Conservation (phyloP, 1,140 invertebrate species). For the Temnothorax curvispinosus region DNA sequence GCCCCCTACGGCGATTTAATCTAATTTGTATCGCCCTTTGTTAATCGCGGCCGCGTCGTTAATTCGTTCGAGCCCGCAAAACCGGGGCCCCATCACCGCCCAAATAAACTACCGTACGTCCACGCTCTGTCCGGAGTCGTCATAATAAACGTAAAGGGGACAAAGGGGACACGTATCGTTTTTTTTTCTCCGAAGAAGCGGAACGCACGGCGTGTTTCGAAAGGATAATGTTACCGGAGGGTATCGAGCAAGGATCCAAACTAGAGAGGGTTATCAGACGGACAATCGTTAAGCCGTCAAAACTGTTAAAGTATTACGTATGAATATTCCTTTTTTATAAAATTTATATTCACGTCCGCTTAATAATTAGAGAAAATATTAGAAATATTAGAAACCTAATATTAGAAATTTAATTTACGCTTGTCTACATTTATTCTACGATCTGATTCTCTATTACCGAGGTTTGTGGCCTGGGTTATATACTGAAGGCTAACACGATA, state of each 20-base stretch:
- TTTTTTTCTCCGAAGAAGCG: slow-evolving; percentile 7
- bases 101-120: slow-evolving; percentile 82
- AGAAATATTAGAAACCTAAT: not conserved
- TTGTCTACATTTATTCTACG: not conserved
- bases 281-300: slow-evolving; percentile 20
- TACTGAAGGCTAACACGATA: slow-evolving; percentile 28
- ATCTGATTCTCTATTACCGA: not conserved
- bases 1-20: slow-evolving; percentile 85
- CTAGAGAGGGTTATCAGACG: not conserved
- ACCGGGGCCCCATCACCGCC: slow-evolving; percentile 63
- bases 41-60: slow-evolving; percentile 82
- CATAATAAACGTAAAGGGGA: slow-evolving; percentile 72
- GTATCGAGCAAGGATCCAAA: slow-evolving; percentile 2
- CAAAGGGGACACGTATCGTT: slow-evolving; percentile 44
- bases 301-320: not conserved
- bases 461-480: not conserved
- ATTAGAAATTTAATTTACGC: not conserved
- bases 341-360: not conserved
- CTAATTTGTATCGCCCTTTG: slow-evolving; percentile 85
- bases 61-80: slow-evolving; percentile 79
- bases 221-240: slow-evolving; percentile 32
- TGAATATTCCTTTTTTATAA: not conserved
- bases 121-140: slow-evolving; percentile 67
- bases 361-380: not conserved
- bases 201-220: slow-evolving; percentile 26